Base-by-base conservation (phyloP, 2,797 vertebrate species). In the Lagodon rhomboides region DNA sequence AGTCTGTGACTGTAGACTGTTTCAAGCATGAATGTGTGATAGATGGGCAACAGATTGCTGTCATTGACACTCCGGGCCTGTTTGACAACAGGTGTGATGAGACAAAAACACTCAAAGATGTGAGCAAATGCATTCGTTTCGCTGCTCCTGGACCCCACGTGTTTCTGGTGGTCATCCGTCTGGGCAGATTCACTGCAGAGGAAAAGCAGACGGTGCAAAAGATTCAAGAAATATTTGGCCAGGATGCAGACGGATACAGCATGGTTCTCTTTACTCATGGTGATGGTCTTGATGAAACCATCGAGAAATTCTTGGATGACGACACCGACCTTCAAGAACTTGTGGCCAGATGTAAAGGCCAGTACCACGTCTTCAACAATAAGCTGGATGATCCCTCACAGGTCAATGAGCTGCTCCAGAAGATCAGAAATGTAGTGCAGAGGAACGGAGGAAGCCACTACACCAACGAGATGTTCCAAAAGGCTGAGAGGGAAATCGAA, bases 381-480 rank as follows among this genome's bases (percentile, higher is more conserved):
- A 53, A 46, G 27, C n/a, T n/a, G n/a, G n/a, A 27, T 13, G 34
- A 53, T 25, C 54, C 0, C 12, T 20, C 30, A 38, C 80, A 83
- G 66, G 71, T 83, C 55, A 58, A 20, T 16, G 50, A 58, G 55
- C 71, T 83, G 67, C n/a, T 83, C n/a, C 60, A 75, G 61, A 83
- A 79, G 81, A 71, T 79, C 75, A 62, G 54, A 68, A 27, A 44
- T 18, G 1, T 75, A n/a, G 25, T 16, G 22, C 10, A 54, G 53
- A 59, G 2, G 6, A 76, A 84, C 1, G 63, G 77, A 76, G 82
- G 77, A 72, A 76, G 68, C 20, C 77, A 79, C 68, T 79, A 84
- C 73, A 84, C 82, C 65, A 84, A 27, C 5, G 1, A 73, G 11
- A 80, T 84, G 69, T 80, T 84, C 49, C 69, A 77, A 43, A 55